These are phyloP conservation scores for Rynchops niger DNA, from an alignment of 2,113 vertebrate species.

Conservation along the genomic window DNA sequence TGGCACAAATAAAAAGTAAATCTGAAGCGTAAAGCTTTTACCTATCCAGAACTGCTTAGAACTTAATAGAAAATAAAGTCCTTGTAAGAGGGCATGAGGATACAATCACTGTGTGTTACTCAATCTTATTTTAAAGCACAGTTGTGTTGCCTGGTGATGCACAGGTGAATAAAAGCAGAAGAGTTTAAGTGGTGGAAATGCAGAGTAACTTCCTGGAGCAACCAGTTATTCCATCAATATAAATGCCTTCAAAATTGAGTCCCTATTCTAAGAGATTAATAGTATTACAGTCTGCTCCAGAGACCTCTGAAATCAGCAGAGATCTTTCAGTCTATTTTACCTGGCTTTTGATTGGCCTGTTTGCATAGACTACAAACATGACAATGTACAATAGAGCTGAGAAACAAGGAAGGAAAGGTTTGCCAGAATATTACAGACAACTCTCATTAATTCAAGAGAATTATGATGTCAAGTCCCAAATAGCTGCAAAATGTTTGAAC, in stretches of 20 bases:
- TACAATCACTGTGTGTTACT: not conserved
- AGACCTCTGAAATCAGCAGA: conserved; percentile 1
- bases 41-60: not conserved
- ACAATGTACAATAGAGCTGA: not conserved
- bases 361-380: not conserved
- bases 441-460: conserved; percentile 3
- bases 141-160: not conserved
- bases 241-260: conserved; percentile 9
- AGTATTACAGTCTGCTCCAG: not conserved
- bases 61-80: not conserved
- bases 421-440: not conserved
- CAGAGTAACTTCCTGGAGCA: not conserved
- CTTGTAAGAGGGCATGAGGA: not conserved
- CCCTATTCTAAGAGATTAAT: not conserved
- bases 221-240: not conserved
- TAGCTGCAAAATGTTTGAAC: not conserved
- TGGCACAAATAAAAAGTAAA: not conserved
- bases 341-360: conserved; percentile 25
- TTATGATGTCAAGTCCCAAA: not conserved
- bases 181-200: conserved; percentile 11
- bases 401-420: conserved; percentile 24
- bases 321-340: conserved; percentile 21
- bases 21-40: not conserved
- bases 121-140: not conserved
- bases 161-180: not conserved